Percentiles rank a stretch among this genome's conserved stretches.
These are phyloP conservation scores for Leptodactylus fallax DNA, from an alignment of 2,797 vertebrate species.

Conservation along the genomic window DNA sequence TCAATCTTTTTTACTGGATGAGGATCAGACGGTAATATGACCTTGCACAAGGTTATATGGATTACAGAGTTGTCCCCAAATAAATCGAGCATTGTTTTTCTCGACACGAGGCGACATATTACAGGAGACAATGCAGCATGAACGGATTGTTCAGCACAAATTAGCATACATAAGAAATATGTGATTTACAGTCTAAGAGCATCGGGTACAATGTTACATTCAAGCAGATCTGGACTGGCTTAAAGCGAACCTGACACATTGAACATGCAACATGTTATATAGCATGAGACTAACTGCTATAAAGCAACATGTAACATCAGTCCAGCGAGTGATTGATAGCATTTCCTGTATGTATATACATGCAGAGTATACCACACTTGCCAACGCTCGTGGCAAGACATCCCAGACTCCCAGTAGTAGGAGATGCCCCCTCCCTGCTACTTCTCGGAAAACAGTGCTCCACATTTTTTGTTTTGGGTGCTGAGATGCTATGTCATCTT, in stretches of 20 bases:
- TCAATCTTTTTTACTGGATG: conserved; percentile 36
- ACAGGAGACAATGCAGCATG: not conserved
- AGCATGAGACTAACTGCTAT: not conserved
- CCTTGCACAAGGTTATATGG: conserved; percentile 32
- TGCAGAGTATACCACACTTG: too few relatives aligned
- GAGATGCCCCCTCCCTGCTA: too few relatives aligned
- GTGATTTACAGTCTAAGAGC: not conserved
- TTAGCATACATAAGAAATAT: not conserved
- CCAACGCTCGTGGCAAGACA: too few relatives aligned
- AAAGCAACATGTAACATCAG: too few relatives aligned
- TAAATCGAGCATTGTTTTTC: not conserved
- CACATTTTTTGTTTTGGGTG: too few relatives aligned
- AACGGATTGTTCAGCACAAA: not conserved
- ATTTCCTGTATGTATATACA: too few relatives aligned
- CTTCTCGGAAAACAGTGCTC: too few relatives aligned
- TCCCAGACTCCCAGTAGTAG: too few relatives aligned
- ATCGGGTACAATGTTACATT: not conserved
- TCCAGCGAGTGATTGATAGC: too few relatives aligned
- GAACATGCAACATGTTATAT: too few relatives aligned
- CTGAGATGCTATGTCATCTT: too few relatives aligned
- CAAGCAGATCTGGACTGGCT: not conserved
- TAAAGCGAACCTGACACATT: too few relatives aligned
- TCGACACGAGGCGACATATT: not conserved
- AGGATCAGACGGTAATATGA: conserved; percentile 19
- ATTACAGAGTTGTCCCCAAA: conserved; percentile 16